Evolutionary conservation across 1,140 invertebrate genomes (phyloP), one percentile per base, ranked within the genome.

Genomic region (Prorops nasuta): DNA sequence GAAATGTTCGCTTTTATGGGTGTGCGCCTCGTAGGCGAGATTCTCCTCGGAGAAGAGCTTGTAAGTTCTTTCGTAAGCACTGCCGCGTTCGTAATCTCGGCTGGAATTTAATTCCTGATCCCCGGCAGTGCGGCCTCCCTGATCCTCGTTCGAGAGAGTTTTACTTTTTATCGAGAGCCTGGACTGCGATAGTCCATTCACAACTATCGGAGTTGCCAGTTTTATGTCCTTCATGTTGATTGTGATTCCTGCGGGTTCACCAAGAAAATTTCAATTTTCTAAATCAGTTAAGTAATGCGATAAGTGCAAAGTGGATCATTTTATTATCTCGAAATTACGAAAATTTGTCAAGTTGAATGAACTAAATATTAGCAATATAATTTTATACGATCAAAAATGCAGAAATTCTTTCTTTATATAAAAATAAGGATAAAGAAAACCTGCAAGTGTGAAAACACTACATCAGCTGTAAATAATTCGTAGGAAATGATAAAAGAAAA

Each of bases 161-260:
- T 79, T 79, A 54, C 71, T 75, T 49, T 78, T 78, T 10, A 79
- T 67, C 1, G 78, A 78, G 0, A 79, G 51, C 20, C 79, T 68
- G 8, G 80, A 80, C 17, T 79, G 72, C 0, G 79, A 79, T n/a
- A 82, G 50, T 1, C 77, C 79, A 49, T 82, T 83, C 36, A 79
- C 79, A 36, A 83, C 81, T 17, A 83, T 82, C 0, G 82, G 81
- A 32, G 84, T 82, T 8, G 76, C 74, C 64, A 83, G 74, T 64
- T 84, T 82, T 3, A 84, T 73, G 53, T 84, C 83, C 55, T 86
- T 86, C 77, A 87, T 84, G 63, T 84, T 85, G 44, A 87, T 85
- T 20, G 84, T 83, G 19, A 84, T 81, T 9, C 79, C 24, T 28
- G 24, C 24, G 10, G n/a, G n/a, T n/a, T n/a, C n/a, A n/a, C n/a